phyloP scores from a whole-genome alignment of 2,113 vertebrate species.

The Desmodus rotundus region DNA sequence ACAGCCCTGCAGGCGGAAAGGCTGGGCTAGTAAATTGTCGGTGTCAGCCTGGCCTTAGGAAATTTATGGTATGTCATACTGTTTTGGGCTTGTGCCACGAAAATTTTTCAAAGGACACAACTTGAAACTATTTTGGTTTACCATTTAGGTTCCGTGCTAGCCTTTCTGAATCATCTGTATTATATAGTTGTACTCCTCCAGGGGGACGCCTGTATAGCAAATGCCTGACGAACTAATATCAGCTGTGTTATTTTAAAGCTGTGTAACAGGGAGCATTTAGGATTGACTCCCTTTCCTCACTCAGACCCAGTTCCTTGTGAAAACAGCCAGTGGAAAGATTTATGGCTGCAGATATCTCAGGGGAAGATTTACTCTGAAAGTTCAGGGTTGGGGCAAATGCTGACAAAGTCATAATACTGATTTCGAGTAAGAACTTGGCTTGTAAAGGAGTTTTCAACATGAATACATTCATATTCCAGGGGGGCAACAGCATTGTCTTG shows the following conservation, averaged over 20 bases:
- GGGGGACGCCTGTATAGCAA: neutral
- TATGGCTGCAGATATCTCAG: neutral
- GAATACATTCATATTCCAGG: neutral
- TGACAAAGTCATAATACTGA: conserved; percentile 45
- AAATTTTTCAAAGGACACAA: conserved; percentile 8
- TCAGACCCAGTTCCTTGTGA: conserved; percentile 33
- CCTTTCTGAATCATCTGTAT: neutral
- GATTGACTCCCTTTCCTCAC: conserved; percentile 4
- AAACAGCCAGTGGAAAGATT: conserved; percentile 42
- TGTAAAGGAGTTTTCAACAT: neutral
- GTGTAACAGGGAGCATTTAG: neutral
- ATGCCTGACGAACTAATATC: neutral
- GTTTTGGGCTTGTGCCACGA: neutral
- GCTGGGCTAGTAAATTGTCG: neutral
- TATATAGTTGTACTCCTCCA: neutral
- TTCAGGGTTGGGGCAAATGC: conserved; percentile 41
- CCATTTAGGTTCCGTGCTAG: neutral
- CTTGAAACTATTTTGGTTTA: neutral
- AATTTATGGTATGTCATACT: neutral
- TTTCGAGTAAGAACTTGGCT: conserved; percentile 22
- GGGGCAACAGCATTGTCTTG: neutral
- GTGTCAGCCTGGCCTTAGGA: neutral
- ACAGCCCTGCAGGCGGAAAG: neutral
- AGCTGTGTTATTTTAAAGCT: neutral
- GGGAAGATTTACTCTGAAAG: conserved; percentile 46